Evolutionary conservation across 1,140 invertebrate species (phyloP), one percentile per base, ranked within the genome.

Genomic region (Stegodyphus mimosarum): DNA sequence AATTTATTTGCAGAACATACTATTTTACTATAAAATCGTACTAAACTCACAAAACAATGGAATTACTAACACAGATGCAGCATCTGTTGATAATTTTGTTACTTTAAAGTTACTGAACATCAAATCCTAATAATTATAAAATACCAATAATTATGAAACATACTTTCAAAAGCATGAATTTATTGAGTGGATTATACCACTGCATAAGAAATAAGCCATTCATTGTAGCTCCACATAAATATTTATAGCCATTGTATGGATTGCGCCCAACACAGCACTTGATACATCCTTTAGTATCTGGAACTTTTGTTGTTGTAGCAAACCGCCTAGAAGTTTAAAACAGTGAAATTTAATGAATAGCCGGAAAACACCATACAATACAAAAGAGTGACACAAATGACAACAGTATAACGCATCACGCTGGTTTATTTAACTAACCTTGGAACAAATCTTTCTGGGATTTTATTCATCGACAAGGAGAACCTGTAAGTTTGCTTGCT

Each of bases 101-200:
- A 33, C 1, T 33, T 33, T 33, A 33, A 1, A 33, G 33, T 33
- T 33, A 33, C 33, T 33, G 33, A 33, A 33, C 33, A 33, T 33
- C 33, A 33, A 33, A 33, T 33, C 33, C 1, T 3, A 33, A 33
- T 33, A 33, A 3, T 33, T 33, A 33, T 33, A 33, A 33, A 33
- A 33, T 33, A 33, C 33, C 33, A 33, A 33, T 33, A 33, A 33
- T 33, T 33, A 33, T 33, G 33, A 33, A 33, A 33, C 33, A 33
- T 90, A 95, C 95, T 93, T 99, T 99, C 63, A 99, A 92, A 88
- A 98, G 92, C 97, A 99, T 99, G 90, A 99, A 99, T 91, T 99
- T 99, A 90, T 98, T 96, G 10, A 99, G 93, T 33, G 98, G 98
- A 91, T 99, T 98, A 90, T 99, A 99, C 98, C 98, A 99, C 93